phyloP scores from a whole-genome alignment of 2,888 invertebrate species.

The Carabus problematicus region DNA sequence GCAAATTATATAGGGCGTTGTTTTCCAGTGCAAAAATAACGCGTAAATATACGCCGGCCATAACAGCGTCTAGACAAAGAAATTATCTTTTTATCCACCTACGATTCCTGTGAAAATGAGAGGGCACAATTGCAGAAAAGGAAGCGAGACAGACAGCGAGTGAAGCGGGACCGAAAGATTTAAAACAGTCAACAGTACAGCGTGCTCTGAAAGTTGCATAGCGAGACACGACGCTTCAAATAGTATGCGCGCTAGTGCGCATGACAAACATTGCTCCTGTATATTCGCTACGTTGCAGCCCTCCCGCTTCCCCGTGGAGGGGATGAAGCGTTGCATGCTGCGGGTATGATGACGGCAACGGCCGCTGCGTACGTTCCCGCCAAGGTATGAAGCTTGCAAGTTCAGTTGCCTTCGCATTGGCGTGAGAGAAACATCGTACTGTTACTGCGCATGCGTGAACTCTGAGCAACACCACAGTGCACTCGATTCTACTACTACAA shows the following conservation, averaged over 20 bases:
- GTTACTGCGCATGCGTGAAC: slow-evolving; percentile 19
- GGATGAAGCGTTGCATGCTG: neutral
- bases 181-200: slow-evolving; percentile 38
- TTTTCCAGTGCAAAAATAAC: too few species aligned
- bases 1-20: too few species aligned
- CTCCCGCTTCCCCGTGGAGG: too few species aligned
- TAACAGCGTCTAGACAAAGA: slow-evolving; percentile 34
- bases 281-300: neutral
- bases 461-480: neutral
- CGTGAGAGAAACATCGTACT: slow-evolving; percentile 17
- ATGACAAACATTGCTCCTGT: slow-evolving; percentile 38
- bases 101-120: slow-evolving; percentile 1
- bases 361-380: slow-evolving; percentile 35
- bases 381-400: slow-evolving; percentile 27
- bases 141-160: slow-evolving; percentile 4
- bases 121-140: neutral
- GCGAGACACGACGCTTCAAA: slow-evolving; percentile 27
- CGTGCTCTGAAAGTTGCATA: slow-evolving; percentile 32
- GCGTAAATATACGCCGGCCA: neutral
- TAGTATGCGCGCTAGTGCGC: slow-evolving; percentile 17
- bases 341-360: slow-evolving; percentile 22
- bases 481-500: slow-evolving; percentile 31
- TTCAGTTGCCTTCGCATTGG: slow-evolving; percentile 39
- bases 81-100: slow-evolving; percentile 32
- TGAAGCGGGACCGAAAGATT: slow-evolving; percentile 23